phyloP scores from a whole-genome alignment of 2,797 vertebrate species.

The Eremophila alpestris region DNA sequence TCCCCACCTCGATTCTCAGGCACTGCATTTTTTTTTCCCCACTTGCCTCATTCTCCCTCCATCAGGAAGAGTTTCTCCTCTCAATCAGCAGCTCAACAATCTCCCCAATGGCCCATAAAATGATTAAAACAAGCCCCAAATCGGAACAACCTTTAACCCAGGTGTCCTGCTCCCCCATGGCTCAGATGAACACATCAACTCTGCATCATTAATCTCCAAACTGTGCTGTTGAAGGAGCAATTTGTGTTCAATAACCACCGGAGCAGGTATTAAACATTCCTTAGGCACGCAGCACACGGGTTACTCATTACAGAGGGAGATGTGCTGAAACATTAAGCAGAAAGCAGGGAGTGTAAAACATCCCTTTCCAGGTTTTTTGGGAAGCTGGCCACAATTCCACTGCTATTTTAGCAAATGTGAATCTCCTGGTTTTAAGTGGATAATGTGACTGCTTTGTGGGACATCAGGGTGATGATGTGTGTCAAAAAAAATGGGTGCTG shows the following conservation, averaged over 20 bases:
- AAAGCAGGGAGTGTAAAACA: background rate
- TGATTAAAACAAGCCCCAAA: constrained; percentile 9
- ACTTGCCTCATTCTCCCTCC: background rate
- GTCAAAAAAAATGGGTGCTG: background rate
- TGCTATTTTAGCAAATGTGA: background rate
- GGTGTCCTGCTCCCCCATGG: background rate
- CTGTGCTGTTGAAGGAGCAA: constrained; percentile 68
- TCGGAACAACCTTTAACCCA: constrained; percentile 22
- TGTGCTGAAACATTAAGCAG: background rate
- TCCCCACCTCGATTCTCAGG: rapidly evolving
- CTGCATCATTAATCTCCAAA: constrained; percentile 72
- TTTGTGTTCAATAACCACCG: background rate
- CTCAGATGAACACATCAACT: constrained; percentile 50
- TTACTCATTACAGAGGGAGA: constrained; percentile 32
- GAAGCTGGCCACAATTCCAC: background rate
- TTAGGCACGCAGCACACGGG: background rate
- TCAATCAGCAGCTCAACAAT: background rate
- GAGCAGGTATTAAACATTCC: constrained; percentile 37
- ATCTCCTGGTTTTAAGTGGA: background rate
- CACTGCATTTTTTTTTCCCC: background rate
- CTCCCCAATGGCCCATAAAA: background rate
- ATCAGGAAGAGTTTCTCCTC: background rate
- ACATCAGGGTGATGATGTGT: rapidly evolving
- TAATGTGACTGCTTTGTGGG: background rate
- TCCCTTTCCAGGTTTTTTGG: background rate